A percentile compares a stretch with the other conserved stretches of the same genome.
Evolutionary conservation across 2,797 vertebrate species (phyloP).

Genomic region (Ciconia nigra): DNA sequence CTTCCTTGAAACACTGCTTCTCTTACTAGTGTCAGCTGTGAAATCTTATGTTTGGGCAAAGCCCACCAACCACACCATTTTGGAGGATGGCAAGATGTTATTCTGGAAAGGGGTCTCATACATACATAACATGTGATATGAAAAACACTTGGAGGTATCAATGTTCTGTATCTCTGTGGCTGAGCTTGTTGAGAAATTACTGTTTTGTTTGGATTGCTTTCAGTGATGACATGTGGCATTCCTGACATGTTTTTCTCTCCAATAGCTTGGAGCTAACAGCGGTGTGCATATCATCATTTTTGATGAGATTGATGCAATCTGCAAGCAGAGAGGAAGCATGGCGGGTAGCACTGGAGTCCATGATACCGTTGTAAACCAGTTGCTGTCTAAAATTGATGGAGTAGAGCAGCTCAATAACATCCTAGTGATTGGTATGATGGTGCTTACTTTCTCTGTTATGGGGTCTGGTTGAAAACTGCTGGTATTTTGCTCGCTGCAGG

Average conservation of each 20-base stretch:
- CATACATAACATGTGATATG: accelerated
- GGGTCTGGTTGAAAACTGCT: neutral
- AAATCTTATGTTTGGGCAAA: neutral
- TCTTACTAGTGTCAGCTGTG: neutral
- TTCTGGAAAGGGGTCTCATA: neutral
- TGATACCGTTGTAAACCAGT: constrained; percentile 95
- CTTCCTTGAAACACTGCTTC: neutral
- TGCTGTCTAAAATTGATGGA: constrained; percentile 95
- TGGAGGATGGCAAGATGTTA: neutral
- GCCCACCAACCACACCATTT: neutral
- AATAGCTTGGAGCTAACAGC: constrained; percentile 92
- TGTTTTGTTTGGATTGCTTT: neutral
- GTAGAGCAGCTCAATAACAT: constrained; percentile 99
- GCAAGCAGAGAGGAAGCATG: constrained; percentile 97
- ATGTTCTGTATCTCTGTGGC: neutral
- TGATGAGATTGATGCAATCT: constrained; percentile 97
- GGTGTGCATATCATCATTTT: constrained; percentile 98
- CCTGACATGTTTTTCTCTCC: neutral
- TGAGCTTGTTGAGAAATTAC: neutral
- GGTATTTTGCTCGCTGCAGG: neutral
- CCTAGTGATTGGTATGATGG: constrained; percentile 88
- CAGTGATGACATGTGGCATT: neutral
- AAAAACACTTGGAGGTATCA: accelerated
- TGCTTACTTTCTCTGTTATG: neutral
- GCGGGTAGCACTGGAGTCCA: constrained; percentile 95